Evolutionary conservation across 2,113 vertebrate species (phyloP), one percentile per base, ranked within the genome.

Genomic region (Carollia perspicillata): DNA sequence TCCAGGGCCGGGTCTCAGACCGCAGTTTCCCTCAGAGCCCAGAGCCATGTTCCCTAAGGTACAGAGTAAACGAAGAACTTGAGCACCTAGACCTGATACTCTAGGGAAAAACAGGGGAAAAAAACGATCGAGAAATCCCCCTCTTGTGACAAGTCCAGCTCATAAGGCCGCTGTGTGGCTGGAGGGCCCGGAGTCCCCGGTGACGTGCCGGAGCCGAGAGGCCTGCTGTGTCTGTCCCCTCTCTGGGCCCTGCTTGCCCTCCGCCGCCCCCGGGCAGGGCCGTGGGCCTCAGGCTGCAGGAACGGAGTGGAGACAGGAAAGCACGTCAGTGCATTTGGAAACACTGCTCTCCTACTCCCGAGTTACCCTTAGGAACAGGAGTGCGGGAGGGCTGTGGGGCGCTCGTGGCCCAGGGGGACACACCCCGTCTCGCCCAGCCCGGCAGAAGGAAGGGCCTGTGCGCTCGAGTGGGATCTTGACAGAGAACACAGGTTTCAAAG

Each of bases 401-500:
- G 22, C 51, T 81, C 42, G 28, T 23, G 72, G 58, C 2, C 6
- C 1, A 12, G 26, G 58, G 47, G 69, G 44, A 30, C 30, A 49
- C 49, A 49, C 12, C 47, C 37, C 30, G 44, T 3, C 8, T 22
- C 66, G 23, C 26, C 53, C 35, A 33, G 4, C 47, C 49, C 68
- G 10, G 20, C 1, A 22, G n/a, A 18, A 63, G 69, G 49, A 3
- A 47, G 23, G 51, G 10, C 47, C 55, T 30, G 4, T 2, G 2
- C 1, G 4, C n/a, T 16, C 0, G 8, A 8, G 9, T 4, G 0
- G 3, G 2, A 18, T 14, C 33, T 11, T 16, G 9, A 40, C 35
- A 13, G 42, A 79, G 33, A 69, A 30, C 17, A 3, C 1, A 16
- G 47, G 17, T 88, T 40, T 14, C 77, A 16, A 30, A n/a, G n/a